Conservation (phyloP, 2,113 vertebrate species). For the Pycnonotus jocosus region DNA sequence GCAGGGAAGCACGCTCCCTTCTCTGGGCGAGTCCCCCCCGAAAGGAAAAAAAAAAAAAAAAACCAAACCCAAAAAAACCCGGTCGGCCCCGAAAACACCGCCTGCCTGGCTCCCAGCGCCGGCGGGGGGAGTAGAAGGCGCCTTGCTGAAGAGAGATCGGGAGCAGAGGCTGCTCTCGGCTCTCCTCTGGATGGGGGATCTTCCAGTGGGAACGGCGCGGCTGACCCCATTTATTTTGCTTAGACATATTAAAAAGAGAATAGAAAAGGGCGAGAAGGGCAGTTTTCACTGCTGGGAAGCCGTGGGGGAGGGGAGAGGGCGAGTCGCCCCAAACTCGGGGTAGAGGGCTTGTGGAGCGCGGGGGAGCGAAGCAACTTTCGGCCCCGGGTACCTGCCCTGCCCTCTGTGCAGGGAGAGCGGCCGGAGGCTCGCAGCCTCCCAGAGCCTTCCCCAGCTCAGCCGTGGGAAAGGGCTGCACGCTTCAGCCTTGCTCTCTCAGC, state of each 20-base stretch:
- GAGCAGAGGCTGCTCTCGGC: constrained; percentile 23
- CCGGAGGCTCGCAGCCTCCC: background rate
- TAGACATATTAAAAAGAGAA: constrained; percentile 49
- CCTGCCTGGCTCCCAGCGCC: background rate
- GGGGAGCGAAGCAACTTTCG: background rate
- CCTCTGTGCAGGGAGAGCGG: background rate
- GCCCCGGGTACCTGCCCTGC: background rate
- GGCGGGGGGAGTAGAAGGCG: constrained; percentile 5
- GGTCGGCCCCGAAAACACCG: background rate
- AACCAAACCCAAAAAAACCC: no score
- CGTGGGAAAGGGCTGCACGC: background rate
- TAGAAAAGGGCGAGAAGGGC: constrained; percentile 31
- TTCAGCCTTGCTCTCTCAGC: background rate
- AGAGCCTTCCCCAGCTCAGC: background rate
- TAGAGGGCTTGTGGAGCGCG: background rate
- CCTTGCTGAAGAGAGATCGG: constrained; percentile 1
- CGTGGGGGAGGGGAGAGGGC: background rate
- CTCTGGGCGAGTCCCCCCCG: background rate
- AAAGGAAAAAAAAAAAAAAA: background rate
- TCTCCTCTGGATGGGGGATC: background rate
- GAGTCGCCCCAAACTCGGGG: background rate
- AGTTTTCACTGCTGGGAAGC: constrained; percentile 18
- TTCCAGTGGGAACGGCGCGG: constrained; percentile 46
- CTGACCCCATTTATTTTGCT: constrained; percentile 53
- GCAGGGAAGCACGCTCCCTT: background rate